A percentile compares a stretch with the other conserved stretches of the same genome.
Conservation (phyloP, 2,797 vertebrate species). For the Phataginus tricuspis region DNA sequence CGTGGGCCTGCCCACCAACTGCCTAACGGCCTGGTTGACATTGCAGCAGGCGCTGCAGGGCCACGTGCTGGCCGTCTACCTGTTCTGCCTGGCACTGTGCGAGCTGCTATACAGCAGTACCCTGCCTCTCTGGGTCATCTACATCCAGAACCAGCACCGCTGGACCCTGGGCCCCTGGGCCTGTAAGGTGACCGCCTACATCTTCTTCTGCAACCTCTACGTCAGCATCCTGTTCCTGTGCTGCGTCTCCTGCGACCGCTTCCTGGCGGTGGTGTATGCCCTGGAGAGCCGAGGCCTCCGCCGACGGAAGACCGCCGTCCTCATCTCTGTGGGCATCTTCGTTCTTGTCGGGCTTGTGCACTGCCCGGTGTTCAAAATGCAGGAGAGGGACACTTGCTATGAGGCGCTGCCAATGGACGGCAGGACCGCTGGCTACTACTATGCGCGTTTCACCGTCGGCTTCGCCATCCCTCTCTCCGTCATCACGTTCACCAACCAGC, state of each 20-base stretch:
- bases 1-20: conserved; percentile 91
- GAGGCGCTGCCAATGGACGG: conserved; percentile 84
- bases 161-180: conserved; percentile 85
- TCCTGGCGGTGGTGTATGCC: conserved; percentile 88
- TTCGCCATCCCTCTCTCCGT: conserved; percentile 88
- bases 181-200: conserved; percentile 89
- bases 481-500: conserved; percentile 88
- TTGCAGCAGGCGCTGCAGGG: conserved; percentile 86
- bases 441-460: conserved; percentile 88
- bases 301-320: conserved; percentile 78
- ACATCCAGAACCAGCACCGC: conserved; percentile 81
- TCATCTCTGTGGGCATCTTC: conserved; percentile 76
- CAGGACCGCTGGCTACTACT: conserved; percentile 83
- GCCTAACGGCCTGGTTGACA: conserved; percentile 88
- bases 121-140: conserved; percentile 92
- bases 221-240: conserved; percentile 94
- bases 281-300: conserved; percentile 89
- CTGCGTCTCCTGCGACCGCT: conserved; percentile 93
- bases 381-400: conserved; percentile 84
- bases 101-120: conserved; percentile 93
- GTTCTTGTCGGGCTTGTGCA: conserved; percentile 84
- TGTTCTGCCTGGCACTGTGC: conserved; percentile 91
- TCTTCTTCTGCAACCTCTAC: conserved; percentile 97
- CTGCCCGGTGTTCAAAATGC: conserved; percentile 86
- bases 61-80: conserved; percentile 91